Percentiles rank a stretch among this genome's conserved stretches.
These are phyloP conservation scores for Phaethornis superciliosus DNA, from an alignment of 2,113 vertebrate species.

Conservation along the genomic window DNA sequence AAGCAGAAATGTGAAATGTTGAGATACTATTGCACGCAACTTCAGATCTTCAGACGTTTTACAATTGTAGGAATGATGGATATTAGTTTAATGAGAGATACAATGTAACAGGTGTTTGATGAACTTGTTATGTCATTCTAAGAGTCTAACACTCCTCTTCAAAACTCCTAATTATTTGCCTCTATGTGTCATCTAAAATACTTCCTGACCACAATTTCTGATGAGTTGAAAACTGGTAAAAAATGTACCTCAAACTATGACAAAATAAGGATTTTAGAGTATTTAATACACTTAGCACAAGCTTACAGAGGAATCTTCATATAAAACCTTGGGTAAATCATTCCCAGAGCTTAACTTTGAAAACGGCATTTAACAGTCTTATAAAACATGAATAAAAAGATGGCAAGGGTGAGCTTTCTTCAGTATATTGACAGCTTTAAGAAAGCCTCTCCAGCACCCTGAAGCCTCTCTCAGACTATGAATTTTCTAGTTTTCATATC, in stretches of 20 bases:
- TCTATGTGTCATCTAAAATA: background rate
- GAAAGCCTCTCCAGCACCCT: background rate
- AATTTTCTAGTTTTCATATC: background rate
- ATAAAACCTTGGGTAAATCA: background rate
- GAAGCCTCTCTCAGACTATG: background rate
- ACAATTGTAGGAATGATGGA: background rate
- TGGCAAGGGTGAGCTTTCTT: background rate
- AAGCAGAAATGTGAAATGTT: rapidly evolving
- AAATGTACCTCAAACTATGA: background rate
- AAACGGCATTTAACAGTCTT: background rate
- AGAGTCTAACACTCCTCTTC: background rate
- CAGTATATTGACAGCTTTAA: background rate
- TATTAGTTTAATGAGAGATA: background rate
- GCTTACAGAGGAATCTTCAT: background rate
- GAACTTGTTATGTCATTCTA: background rate
- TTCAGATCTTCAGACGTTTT: background rate
- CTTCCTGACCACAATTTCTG: background rate
- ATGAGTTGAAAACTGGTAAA: background rate
- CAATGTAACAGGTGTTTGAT: background rate
- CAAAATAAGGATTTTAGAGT: background rate
- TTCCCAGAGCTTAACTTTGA: background rate
- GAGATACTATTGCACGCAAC: background rate
- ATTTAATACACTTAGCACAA: background rate
- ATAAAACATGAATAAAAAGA: background rate
- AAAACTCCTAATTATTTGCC: background rate